Evolutionary conservation across 2,113 vertebrate species (phyloP).

Genomic region (Spermophilus dauricus): DNA sequence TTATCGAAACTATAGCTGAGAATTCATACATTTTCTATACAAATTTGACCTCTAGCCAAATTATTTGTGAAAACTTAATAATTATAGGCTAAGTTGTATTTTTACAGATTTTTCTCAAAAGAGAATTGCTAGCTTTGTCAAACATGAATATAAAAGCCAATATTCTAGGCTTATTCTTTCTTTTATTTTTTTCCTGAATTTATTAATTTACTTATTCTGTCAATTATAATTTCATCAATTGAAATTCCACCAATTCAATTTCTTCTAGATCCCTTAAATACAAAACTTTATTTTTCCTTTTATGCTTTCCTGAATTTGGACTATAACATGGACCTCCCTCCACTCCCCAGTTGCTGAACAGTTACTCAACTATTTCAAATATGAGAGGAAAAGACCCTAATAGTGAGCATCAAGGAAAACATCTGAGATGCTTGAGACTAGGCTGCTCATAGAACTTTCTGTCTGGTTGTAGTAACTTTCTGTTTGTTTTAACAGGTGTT

Average conservation of each 20-base stretch:
- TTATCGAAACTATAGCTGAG: not conserved
- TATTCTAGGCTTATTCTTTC: not conserved
- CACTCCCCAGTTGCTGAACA: no score
- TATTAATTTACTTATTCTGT: not conserved
- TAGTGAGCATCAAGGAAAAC: not conserved
- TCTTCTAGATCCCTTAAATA: not conserved
- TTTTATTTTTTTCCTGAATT: not conserved
- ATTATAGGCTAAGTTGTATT: not conserved
- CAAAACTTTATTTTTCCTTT: not conserved
- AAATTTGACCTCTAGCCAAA: not conserved
- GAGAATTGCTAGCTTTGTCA: not conserved
- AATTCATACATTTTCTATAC: not conserved
- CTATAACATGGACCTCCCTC: no score
- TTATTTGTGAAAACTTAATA: not conserved
- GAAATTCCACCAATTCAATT: not conserved
- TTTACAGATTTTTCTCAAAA: not conserved
- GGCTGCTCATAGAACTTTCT: not conserved
- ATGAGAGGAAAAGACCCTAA: not conserved
- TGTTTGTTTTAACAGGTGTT: not conserved
- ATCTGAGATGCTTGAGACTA: not conserved
- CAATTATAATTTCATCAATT: not conserved
- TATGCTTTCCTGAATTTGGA: not conserved
- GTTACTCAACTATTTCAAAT: not conserved
- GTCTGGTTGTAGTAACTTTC: not conserved
- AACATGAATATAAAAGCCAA: not conserved